Evolutionary conservation across 1,140 invertebrate species (phyloP).

Genomic region (Trachymyrmex septentrionalis): DNA sequence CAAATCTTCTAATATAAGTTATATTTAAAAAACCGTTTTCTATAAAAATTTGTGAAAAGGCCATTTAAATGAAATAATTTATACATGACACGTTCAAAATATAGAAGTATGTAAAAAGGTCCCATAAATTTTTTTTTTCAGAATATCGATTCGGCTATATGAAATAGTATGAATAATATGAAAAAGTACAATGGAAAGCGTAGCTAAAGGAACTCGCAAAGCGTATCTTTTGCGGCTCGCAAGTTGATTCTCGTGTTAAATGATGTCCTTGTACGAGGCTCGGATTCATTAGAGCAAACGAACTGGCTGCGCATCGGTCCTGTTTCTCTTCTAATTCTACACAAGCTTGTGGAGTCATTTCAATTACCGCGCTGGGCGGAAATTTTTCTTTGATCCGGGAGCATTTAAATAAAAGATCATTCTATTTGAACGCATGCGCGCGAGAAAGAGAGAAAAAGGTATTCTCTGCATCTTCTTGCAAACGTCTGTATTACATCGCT

Average conservation of each 20-base stretch:
- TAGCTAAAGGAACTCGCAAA: neutral
- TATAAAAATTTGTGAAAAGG: neutral
- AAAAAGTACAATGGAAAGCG: neutral
- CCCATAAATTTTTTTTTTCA: neutral
- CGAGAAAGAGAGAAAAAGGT: neutral
- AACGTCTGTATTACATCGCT: conserved; percentile 38
- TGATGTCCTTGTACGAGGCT: neutral
- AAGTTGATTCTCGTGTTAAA: conserved; percentile 16
- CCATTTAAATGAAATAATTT: neutral
- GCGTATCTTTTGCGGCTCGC: neutral
- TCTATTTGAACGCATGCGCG: conserved; percentile 14
- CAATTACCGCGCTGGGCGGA: conserved; percentile 27
- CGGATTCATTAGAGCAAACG: conserved; percentile 22
- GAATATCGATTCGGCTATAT: neutral
- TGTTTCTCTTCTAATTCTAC: conserved; percentile 42
- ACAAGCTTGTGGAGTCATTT: conserved; percentile 21
- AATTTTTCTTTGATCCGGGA: conserved; percentile 55
- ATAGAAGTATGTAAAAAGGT: neutral
- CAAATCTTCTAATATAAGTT: neutral
- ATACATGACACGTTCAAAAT: neutral
- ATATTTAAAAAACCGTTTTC: neutral
- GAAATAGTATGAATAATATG: too few species aligned
- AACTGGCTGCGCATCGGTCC: conserved; percentile 2
- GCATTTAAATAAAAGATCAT: conserved; percentile 63
- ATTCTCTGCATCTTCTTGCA: conserved; percentile 52